Percentiles rank a stretch among this genome's conserved stretches.
Evolutionary conservation across 2,888 invertebrate genomes (phyloP).

Genomic region (Nasonovia ribisnigri): DNA sequence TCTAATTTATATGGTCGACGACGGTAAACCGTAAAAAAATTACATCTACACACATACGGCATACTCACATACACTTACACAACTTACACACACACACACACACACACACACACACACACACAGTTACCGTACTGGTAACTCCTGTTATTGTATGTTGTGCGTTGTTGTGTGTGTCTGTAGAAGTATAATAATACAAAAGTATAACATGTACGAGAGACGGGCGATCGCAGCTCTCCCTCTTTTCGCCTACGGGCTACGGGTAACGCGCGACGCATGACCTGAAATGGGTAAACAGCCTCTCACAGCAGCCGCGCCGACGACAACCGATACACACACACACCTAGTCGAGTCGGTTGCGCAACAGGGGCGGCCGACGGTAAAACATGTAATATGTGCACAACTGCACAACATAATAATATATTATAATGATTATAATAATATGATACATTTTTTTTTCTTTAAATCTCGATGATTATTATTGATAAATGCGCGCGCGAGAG

Average conservation of each 20-base stretch:
- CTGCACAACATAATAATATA: neutral
- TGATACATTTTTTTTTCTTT: neutral
- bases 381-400: neutral
- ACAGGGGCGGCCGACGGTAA: neutral
- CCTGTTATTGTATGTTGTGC: neutral
- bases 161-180: neutral
- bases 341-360: neutral
- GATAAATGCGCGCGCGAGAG: neutral
- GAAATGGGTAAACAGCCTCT: constrained; percentile 59
- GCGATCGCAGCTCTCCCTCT: neutral
- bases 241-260: constrained; percentile 1
- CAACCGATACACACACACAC: neutral
- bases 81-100: neutral
- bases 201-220: constrained; percentile 1
- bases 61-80: too few relatives aligned
- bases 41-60: neutral
- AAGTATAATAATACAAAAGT: constrained; percentile 6
- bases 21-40: neutral
- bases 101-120: neutral
- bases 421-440: too few relatives aligned
- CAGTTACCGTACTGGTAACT: neutral
- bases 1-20: neutral
- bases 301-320: neutral
- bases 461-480: neutral
- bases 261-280: constrained; percentile 49